A percentile compares a stretch with the other conserved stretches of the same genome.
These are phyloP conservation scores for Serilophus lunatus DNA, from an alignment of 2,113 vertebrate species.

Conservation along the genomic window DNA sequence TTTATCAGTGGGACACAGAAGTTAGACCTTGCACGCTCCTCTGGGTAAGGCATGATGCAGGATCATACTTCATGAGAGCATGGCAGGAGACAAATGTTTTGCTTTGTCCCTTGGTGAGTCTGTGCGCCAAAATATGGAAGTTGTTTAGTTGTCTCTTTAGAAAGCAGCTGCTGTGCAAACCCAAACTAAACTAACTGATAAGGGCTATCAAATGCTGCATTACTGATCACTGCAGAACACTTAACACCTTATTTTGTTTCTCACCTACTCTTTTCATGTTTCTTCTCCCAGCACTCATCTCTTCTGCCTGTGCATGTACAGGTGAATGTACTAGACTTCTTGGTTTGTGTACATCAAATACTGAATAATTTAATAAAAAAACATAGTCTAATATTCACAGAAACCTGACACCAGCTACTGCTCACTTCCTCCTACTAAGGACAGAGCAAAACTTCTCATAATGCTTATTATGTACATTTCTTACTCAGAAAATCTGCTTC, in stretches of 20 bases:
- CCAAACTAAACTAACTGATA: not conserved
- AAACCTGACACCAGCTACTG: not conserved
- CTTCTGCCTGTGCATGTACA: not conserved
- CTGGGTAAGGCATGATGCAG: no score
- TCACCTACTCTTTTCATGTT: not conserved
- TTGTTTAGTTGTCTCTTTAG: not conserved
- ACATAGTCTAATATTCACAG: not conserved
- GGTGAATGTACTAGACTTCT: not conserved
- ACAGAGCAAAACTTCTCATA: not conserved
- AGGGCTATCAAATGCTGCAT: not conserved
- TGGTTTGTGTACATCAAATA: not conserved
- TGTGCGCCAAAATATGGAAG: not conserved
- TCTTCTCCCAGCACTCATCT: not conserved
- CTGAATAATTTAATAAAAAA: not conserved
- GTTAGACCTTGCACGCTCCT: no score
- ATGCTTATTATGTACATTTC: not conserved
- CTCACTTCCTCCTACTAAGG: not conserved
- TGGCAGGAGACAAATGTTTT: not conserved
- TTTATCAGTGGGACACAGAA: no score
- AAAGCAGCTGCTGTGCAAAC: not conserved
- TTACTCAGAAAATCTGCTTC: not conserved
- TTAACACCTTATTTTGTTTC: not conserved
- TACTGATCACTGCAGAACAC: not conserved
- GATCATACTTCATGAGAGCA: no score
- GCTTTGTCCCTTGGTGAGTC: not conserved